Base-by-base conservation (phyloP, 2,113 vertebrate genomes). In the Hydropotes inermis region DNA sequence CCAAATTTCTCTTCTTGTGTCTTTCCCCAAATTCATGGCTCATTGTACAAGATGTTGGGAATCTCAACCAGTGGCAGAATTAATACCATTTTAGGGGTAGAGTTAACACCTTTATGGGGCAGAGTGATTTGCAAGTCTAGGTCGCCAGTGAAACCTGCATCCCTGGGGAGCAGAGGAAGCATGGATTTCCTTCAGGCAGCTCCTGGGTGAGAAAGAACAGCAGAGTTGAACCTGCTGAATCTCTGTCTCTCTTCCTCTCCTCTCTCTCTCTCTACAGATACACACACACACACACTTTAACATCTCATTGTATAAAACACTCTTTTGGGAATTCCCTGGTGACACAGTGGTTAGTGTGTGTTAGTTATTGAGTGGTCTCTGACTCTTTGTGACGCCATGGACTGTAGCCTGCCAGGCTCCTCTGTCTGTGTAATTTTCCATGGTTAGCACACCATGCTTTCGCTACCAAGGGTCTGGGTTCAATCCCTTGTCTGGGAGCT, bases 1-100 rank as follows among this genome's bases (percentile, higher is more conserved):
- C 30, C 27, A 6, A 39, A 84, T 92, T 94, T 83, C 30, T 88
- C 45, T 88, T 96, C 55, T 45, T 79, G 33, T 43, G n/a, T 94
- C 36, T 50, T 87, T 33, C 11, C n/a, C n/a, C 4, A 79, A 14
- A 52, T 87, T 83, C 39, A 15, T 57, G 64, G 39, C 27, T 92
- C 30, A n/a, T 7, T n/a, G 30, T 61, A 84, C n/a, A 89, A 84
- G 47, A 64, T 85, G 27, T 43, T 67, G 47, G 61, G 78, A 89
- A 84, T 79, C 47, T 89, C 78, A 89, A 57, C 55, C 33, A 45
- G 79, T 1, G 21, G 43, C 16, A 70, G 39, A 60, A n/a, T 57
- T n/a, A 58, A 50, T 27, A 27, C 27, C 21, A 19, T 47, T 47
- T 47, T 30, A 79, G 45, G 76, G 76, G 15, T 23, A 70, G 11